These are phyloP conservation scores for Oryzias melastigma DNA, from an alignment of 2,113 vertebrate species.

Conservation along the genomic window DNA sequence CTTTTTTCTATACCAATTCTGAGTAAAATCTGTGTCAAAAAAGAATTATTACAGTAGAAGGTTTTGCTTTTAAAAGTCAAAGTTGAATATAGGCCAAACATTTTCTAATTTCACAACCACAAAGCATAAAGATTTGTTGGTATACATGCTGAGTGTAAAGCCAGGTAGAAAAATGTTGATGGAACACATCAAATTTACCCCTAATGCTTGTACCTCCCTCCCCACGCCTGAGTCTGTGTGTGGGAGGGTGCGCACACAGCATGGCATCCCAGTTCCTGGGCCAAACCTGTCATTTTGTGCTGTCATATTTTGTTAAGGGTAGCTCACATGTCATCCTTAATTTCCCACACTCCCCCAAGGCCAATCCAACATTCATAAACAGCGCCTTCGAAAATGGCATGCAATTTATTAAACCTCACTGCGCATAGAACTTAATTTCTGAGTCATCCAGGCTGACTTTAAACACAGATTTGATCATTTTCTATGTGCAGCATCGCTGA, in stretches of 20 bases:
- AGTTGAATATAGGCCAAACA: no score
- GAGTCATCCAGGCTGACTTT: slow-evolving; percentile 5
- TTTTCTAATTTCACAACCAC: no score
- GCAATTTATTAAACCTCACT: slow-evolving; percentile 57
- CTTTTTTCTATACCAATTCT: no score
- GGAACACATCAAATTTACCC: slow-evolving; percentile 59
- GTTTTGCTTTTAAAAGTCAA: no score
- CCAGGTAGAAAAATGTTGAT: slow-evolving; percentile 33
- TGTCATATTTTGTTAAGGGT: slow-evolving; percentile 69
- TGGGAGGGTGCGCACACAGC: slow-evolving; percentile 1
- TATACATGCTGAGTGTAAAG: no score
- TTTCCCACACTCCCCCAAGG: slow-evolving; percentile 50
- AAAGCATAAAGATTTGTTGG: no score
- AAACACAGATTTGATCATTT: not conserved
- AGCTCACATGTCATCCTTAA: slow-evolving; percentile 53
- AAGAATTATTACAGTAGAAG: no score
- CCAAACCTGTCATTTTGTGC: slow-evolving; percentile 69
- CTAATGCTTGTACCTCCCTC: slow-evolving; percentile 35
- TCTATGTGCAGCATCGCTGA: not conserved
- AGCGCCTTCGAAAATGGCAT: slow-evolving; percentile 57
- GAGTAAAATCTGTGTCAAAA: no score
- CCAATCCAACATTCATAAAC: slow-evolving; percentile 53
- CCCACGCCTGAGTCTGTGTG: slow-evolving; percentile 19
- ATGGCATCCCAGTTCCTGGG: slow-evolving; percentile 24
- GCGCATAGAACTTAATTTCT: slow-evolving; percentile 38